Percentiles rank a stretch among this genome's conserved stretches.
Evolutionary conservation across 2,797 vertebrate species (phyloP).

Genomic region (Dendrocincla fuliginosa): DNA sequence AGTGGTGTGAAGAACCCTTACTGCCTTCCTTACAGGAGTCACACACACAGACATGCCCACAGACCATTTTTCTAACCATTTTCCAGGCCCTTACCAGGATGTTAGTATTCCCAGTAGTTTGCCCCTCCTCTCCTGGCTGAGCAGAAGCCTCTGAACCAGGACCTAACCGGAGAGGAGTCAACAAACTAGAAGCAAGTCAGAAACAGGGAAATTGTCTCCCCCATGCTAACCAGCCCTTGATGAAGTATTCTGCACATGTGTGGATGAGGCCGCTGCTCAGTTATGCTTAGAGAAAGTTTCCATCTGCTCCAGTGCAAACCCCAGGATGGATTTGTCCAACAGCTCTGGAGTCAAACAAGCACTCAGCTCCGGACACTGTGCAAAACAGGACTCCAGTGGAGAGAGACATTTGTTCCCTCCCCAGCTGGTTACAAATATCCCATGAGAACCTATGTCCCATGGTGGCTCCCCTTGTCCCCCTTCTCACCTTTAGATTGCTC

Average conservation of each 20-base stretch:
- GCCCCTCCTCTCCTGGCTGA: neutral
- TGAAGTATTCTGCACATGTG: neutral
- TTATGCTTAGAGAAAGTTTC: neutral
- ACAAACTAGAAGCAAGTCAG: neutral
- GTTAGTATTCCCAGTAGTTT: neutral
- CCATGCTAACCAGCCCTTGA: neutral
- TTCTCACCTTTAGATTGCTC: neutral
- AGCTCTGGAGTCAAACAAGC: neutral
- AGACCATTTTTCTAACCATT: neutral
- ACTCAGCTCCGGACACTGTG: neutral
- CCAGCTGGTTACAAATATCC: neutral
- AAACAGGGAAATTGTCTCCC: neutral
- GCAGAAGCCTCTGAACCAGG: neutral
- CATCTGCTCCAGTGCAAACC: conserved; percentile 10
- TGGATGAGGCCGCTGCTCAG: neutral
- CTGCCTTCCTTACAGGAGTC: neutral
- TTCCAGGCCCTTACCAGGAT: neutral
- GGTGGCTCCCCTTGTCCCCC: neutral
- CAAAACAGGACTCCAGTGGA: neutral
- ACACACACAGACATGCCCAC: neutral
- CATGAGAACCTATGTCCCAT: neutral
- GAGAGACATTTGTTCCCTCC: neutral
- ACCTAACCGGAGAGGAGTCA: neutral
- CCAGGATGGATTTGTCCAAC: neutral
- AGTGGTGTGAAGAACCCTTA: neutral